Evolutionary conservation across 2,888 invertebrate species (phyloP).

Genomic region (Tridacna crocea): DNA sequence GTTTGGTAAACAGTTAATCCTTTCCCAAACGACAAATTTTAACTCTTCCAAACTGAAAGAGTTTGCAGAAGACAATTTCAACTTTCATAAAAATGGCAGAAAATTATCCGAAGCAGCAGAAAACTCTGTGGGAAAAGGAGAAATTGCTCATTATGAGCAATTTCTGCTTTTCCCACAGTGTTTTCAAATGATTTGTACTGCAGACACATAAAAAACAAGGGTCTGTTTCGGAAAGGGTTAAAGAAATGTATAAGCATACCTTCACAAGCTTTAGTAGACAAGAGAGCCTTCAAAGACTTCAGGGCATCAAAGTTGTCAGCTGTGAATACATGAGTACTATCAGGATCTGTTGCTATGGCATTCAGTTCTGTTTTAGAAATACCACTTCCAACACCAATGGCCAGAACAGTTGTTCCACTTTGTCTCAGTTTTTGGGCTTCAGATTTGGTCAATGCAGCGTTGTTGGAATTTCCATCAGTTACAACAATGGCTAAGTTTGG

Average conservation of each 20-base stretch:
- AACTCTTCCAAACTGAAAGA: too few species aligned
- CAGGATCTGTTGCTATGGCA: constrained; percentile 75
- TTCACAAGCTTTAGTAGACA: constrained; percentile 75
- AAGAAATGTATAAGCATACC: constrained; percentile 60
- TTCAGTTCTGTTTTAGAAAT: constrained; percentile 67
- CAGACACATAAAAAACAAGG: too few species aligned
- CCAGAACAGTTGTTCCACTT: constrained; percentile 69
- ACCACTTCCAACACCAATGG: constrained; percentile 74
- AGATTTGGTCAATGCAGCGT: constrained; percentile 58
- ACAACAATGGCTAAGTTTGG: constrained; percentile 75
- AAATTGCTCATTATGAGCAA: neutral
- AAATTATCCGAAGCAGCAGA: too few species aligned
- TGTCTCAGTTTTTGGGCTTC: constrained; percentile 68
- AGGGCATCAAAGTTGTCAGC: constrained; percentile 77
- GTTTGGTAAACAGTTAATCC: too few species aligned
- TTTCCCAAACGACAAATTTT: too few species aligned
- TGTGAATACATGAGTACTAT: constrained; percentile 77
- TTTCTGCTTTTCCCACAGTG: neutral
- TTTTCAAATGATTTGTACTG: too few species aligned
- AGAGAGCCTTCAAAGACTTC: constrained; percentile 65
- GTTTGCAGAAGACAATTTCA: too few species aligned
- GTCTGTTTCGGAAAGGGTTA: too few species aligned
- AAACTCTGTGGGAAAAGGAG: too few species aligned
- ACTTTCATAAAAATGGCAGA: too few species aligned
- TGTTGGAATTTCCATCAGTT: constrained; percentile 74